Percentiles rank a stretch among this genome's conserved stretches.
These are phyloP conservation scores for Cerastis leucographa DNA, from an alignment of 2,888 invertebrate species.

Conservation along the genomic window DNA sequence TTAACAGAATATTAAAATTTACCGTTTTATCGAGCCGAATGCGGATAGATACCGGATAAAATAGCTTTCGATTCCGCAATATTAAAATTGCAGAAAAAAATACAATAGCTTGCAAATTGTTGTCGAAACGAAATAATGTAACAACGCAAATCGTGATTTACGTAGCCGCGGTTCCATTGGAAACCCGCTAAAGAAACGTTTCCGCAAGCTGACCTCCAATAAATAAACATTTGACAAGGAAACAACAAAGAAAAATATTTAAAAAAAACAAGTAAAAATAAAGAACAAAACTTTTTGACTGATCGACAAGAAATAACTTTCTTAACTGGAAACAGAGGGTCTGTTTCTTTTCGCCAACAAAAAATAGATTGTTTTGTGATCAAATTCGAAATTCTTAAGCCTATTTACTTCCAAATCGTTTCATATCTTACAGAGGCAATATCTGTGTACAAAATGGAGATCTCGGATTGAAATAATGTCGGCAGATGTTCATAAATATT, in stretches of 20 bases:
- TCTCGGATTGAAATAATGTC: conserved; percentile 67
- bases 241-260: conserved; percentile 69
- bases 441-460: conserved; percentile 68
- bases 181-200: conserved; percentile 52
- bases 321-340: conserved; percentile 64
- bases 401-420: conserved; percentile 72
- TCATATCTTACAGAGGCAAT: conserved; percentile 70
- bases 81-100: conserved; percentile 41
- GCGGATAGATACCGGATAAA: conserved; percentile 33
- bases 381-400: conserved; percentile 67
- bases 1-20: conserved; percentile 38
- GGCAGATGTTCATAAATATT: conserved; percentile 72
- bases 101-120: conserved; percentile 56
- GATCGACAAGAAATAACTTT: conserved; percentile 75
- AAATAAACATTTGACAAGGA: conserved; percentile 76
- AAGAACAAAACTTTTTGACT: conserved; percentile 77
- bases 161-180: conserved; percentile 35
- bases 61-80: conserved; percentile 19
- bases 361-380: conserved; percentile 69
- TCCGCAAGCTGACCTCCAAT: conserved; percentile 69
- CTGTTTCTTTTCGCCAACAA: conserved; percentile 52
- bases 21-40: conserved; percentile 29
- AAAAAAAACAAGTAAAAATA: conserved; percentile 74
- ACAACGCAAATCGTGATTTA: conserved; percentile 52
- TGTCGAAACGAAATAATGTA: conserved; percentile 41